Base-by-base conservation (phyloP, 2,888 invertebrate genomes). In the Amphimallon solstitiale region DNA sequence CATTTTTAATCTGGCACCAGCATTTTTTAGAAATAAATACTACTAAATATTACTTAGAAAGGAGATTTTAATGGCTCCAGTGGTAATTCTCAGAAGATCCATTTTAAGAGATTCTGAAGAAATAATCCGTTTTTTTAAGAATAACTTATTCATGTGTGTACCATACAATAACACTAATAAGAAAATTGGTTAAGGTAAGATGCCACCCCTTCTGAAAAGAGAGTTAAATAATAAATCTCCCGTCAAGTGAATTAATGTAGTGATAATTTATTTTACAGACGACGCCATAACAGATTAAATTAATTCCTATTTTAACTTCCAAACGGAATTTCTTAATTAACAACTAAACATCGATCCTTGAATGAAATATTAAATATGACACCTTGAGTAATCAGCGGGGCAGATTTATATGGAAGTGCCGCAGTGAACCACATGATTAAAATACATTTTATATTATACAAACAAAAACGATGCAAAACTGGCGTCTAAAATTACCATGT, bases 261-360 rank as follows among this genome's bases (percentile, higher is more conserved):
- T 62, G 35, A 62, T 49, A 62, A 62, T 62, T 62, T 62, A 62
- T 62, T 45, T 62, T 49, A 21, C 49, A 62, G 49, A 49, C 38
- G 49, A 62, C 48, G 62, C 37, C 38, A 21, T 62, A 62, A 62
- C 62, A 38, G 62, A 35, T 40, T 62, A 49, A 62, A 62, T 62
- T 62, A 62, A 62, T 62, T 49, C 46, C 21, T 48, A 62, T 62
- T 38, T 56, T 62, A 49, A n/a, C 10, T 49, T 19, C 21, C 49
- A 17, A 21, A 21, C 35, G 62, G 62, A 62, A 62, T 62, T 62
- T 62, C 49, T 35, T 62, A 62, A 62, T 62, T 62, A 62, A 23
- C 46, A 46, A 7, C 37, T 49, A 61, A 61, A 61, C 62, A 60
- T 60, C 46, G 35, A 60, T 60, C 60, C 10, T 2, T 14, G 15